phyloP scores from a whole-genome alignment of 2,113 vertebrate species.

The Echinops telfairi region DNA sequence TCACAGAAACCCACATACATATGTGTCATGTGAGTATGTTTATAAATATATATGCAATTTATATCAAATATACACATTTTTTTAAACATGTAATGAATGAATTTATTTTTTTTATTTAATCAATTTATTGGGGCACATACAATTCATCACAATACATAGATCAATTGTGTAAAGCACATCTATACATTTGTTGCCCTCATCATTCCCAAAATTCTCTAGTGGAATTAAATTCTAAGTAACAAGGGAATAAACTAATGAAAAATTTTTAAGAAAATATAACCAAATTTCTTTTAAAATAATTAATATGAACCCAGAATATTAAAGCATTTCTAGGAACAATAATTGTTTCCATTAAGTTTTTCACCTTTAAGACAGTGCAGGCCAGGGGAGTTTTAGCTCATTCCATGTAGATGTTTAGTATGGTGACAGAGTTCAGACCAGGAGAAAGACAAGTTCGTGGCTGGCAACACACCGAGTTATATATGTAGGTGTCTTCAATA shows the following conservation, averaged over 20 bases:
- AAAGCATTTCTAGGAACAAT: conserved; percentile 61
- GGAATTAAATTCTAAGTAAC: conserved; percentile 66
- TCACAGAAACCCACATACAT: no score
- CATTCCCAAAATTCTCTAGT: no score
- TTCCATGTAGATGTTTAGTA: conserved; percentile 65
- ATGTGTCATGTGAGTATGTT: no score
- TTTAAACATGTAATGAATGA: no score
- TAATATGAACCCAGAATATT: conserved; percentile 61
- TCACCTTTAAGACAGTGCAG: conserved; percentile 51
- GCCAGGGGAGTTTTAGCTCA: neutral
- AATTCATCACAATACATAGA: no score
- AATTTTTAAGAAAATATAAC: conserved; percentile 68
- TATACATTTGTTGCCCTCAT: no score
- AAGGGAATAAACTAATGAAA: conserved; percentile 69
- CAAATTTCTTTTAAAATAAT: conserved; percentile 57
- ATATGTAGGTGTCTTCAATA: conserved; percentile 65
- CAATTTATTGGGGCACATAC: no score
- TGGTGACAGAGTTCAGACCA: conserved; percentile 54
- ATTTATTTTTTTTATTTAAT: no score
- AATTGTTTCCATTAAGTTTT: neutral
- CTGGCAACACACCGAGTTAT: conserved; percentile 66
- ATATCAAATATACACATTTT: no score
- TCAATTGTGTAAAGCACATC: no score
- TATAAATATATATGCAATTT: no score
- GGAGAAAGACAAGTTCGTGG: conserved; percentile 65